Conservation (phyloP, 1,140 invertebrate species). For the Trachelipus rathkii region DNA sequence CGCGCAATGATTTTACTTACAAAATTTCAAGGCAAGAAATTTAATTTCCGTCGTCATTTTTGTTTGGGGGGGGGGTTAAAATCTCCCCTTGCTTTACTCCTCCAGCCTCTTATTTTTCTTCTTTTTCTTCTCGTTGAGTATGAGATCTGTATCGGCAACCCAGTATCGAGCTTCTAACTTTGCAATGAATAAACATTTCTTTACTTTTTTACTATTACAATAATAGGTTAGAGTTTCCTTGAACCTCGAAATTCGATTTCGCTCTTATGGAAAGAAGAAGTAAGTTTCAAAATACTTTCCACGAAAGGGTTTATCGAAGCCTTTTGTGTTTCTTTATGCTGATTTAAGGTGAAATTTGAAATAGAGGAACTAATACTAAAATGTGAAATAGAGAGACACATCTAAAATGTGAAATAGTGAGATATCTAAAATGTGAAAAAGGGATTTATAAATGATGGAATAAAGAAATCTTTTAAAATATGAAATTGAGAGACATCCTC, state of each 20-base stretch:
- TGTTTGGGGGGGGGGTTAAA: too few relatives aligned
- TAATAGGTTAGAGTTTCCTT: not conserved
- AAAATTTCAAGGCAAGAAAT: not conserved
- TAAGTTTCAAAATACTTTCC: not conserved
- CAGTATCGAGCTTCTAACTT: not conserved
- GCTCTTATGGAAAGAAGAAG: not conserved
- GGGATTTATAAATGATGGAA: too few relatives aligned
- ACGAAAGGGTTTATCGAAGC: not conserved
- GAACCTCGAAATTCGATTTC: not conserved
- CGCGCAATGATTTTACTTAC: too few relatives aligned
- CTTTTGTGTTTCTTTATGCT: not conserved
- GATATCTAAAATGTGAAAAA: too few relatives aligned
- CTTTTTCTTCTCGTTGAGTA: not conserved
- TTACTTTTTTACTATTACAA: constrained; percentile 4
- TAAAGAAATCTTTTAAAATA: too few relatives aligned
- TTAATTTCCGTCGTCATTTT: not conserved
- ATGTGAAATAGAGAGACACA: too few relatives aligned
- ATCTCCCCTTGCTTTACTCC: too few relatives aligned
- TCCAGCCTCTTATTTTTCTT: not conserved
- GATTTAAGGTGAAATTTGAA: not conserved
- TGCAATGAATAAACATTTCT: constrained; percentile 5
- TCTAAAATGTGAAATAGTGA: too few relatives aligned
- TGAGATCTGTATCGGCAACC: not conserved
- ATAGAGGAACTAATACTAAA: not conserved
- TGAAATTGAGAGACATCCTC: too few relatives aligned